Evolutionary conservation across 2,113 vertebrate species (phyloP).

Genomic region (Cynocephalus volans): DNA sequence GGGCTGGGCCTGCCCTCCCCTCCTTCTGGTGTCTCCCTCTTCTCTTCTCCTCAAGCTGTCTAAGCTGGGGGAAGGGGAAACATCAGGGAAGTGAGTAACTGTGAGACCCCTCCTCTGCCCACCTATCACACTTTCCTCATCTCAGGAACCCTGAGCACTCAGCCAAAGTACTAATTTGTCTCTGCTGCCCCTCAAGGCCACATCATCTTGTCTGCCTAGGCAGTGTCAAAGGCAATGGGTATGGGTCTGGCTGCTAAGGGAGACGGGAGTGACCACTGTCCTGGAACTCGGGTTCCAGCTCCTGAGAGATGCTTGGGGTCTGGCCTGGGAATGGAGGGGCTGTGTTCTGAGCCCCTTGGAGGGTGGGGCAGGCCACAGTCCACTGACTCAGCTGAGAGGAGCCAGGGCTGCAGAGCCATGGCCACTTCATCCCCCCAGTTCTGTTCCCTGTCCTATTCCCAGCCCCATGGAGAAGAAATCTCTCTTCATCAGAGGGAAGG

Average conservation of each 20-base stretch:
- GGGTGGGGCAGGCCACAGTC: neutral
- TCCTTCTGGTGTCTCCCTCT: neutral
- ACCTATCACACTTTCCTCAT: neutral
- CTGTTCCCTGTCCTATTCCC: conserved; percentile 79
- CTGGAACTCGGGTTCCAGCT: neutral
- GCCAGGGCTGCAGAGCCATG: no score
- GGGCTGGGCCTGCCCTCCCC: neutral
- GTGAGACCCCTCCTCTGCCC: neutral
- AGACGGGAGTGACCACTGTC: no score
- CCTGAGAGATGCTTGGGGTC: neutral
- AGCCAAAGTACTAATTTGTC: neutral
- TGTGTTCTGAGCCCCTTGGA: neutral
- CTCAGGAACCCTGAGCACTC: neutral
- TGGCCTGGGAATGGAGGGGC: conserved; percentile 49
- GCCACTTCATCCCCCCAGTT: neutral
- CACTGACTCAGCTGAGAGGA: neutral
- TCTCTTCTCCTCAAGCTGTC: neutral
- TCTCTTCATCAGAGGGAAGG: conserved; percentile 88
- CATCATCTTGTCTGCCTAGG: neutral
- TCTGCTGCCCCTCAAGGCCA: neutral
- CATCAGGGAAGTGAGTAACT: neutral
- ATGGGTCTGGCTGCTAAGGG: neutral
- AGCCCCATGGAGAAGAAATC: conserved; percentile 85
- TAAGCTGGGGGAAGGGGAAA: neutral
- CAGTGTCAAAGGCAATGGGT: neutral